These are phyloP conservation scores for Meghimatium bilineatum DNA, from an alignment of 2,888 invertebrate species.

Conservation along the genomic window DNA sequence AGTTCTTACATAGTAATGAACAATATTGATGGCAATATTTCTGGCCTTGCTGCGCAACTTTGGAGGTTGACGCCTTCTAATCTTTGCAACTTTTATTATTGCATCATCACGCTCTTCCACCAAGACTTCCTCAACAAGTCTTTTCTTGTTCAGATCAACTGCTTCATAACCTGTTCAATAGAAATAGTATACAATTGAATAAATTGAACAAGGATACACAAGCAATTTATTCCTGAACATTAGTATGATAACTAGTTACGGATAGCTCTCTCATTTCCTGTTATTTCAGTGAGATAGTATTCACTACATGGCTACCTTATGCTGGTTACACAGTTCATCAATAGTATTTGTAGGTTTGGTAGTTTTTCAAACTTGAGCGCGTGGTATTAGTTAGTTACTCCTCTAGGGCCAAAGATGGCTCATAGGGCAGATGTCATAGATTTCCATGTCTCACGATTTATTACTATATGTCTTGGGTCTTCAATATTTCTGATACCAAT, in stretches of 20 bases:
- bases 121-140: conserved; percentile 25
- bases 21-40: conserved; percentile 24
- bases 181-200: neutral
- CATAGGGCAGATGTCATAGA: too few relatives aligned
- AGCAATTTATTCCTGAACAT: neutral
- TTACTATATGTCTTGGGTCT: too few relatives aligned
- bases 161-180: conserved; percentile 18
- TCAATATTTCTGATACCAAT: too few relatives aligned
- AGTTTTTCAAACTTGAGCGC: too few relatives aligned
- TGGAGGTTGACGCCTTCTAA: conserved; percentile 42
- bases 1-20: conserved; percentile 37
- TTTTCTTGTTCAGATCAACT: conserved; percentile 26
- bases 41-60: conserved; percentile 37
- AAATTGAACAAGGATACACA: neutral
- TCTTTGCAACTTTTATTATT: conserved; percentile 27
- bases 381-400: too few relatives aligned
- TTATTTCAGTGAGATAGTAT: too few relatives aligned
- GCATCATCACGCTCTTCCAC: conserved; percentile 41
- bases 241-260: neutral
- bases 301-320: too few relatives aligned
- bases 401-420: too few relatives aligned
- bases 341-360: too few relatives aligned
- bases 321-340: too few relatives aligned
- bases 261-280: too few relatives aligned
- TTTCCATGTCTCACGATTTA: too few relatives aligned